Percentiles rank a stretch among this genome's conserved stretches.
Conservation (phyloP, 2,888 invertebrate genomes). For the Philereme transversata region DNA sequence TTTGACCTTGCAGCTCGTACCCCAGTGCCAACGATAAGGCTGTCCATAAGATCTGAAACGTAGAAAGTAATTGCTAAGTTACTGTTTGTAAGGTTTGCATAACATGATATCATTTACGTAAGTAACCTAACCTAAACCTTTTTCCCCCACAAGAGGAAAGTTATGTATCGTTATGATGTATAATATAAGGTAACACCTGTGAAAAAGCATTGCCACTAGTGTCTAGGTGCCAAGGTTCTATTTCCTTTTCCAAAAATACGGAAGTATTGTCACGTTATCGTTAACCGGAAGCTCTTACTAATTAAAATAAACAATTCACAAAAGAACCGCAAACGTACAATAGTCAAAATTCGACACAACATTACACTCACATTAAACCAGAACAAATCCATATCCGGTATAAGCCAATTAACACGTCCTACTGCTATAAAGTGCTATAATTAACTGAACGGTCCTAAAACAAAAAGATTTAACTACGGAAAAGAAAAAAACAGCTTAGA, state of each 20-base stretch:
- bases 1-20: conserved; percentile 93
- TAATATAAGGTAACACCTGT: too few species aligned
- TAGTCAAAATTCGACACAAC: conserved; percentile 25
- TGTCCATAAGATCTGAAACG: conserved; percentile 93
- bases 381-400: conserved; percentile 66
- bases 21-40: conserved; percentile 94
- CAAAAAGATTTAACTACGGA: conserved; percentile 55
- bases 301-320: conserved; percentile 13
- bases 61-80: conserved; percentile 1
- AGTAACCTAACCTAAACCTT: too few species aligned
- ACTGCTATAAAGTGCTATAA: conserved; percentile 61
- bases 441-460: conserved; percentile 72
- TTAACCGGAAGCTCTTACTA: conserved; percentile 23
- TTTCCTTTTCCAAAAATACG: neutral
- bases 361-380: conserved; percentile 52
- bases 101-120: too few species aligned
- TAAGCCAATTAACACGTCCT: conserved; percentile 68
- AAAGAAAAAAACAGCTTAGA: conserved; percentile 42
- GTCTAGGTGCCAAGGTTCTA: too few species aligned
- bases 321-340: conserved; percentile 23
- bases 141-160: too few species aligned
- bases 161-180: too few species aligned
- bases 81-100: too few species aligned
- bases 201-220: too few species aligned
- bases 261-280: neutral